Base-by-base conservation (phyloP, 2,113 vertebrate genomes). In the Neogobius melanostomus region DNA sequence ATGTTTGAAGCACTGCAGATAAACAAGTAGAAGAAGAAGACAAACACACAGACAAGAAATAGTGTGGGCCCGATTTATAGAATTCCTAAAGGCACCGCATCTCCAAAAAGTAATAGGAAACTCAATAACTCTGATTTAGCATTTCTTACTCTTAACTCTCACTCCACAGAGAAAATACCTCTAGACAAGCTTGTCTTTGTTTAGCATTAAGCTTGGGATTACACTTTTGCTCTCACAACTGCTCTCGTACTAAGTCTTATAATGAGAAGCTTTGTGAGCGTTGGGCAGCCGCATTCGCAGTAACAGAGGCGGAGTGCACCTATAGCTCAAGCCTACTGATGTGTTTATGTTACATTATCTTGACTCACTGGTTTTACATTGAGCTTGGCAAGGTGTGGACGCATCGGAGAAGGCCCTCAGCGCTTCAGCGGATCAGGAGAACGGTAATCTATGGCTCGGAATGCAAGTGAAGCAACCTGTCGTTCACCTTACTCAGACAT, bases 161-260 rank as follows among this genome's bases (percentile, higher is more conserved):
- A 74, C 77, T 82, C 72, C 76, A 51, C 54, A 68, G 66, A 43
- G 61, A 67, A 79, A 80, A 76, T 66, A 81, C 66, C 67, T 64
- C 65, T 11, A 78, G 81, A 83, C 79, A 83, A 61, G 76, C 72
- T 62, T 64, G 68, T 47, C 79, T 82, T 81, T 88, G 83, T 88
- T 81, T 79, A 74, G 81, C 74, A 77, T 85, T 84, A 84, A 84
- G 71, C 63, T 61, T 64, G 74, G 42, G 83, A 84, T 87, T 87
- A 86, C 48, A 80, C 75, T 81, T 80, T 80, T 82, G 71, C 76
- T 83, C 76, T 80, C 71, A 76, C 80, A 85, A 83, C 79, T 85
- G 86, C 54, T 82, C 50, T 80, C 75, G 80, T 61, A 66, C 63
- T 60, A 48, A 83, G 64, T 56, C 61, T 51, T 86, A 77, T 85